Evolutionary conservation across 2,113 vertebrate genomes (phyloP).

Genomic region (Lonchura striata): DNA sequence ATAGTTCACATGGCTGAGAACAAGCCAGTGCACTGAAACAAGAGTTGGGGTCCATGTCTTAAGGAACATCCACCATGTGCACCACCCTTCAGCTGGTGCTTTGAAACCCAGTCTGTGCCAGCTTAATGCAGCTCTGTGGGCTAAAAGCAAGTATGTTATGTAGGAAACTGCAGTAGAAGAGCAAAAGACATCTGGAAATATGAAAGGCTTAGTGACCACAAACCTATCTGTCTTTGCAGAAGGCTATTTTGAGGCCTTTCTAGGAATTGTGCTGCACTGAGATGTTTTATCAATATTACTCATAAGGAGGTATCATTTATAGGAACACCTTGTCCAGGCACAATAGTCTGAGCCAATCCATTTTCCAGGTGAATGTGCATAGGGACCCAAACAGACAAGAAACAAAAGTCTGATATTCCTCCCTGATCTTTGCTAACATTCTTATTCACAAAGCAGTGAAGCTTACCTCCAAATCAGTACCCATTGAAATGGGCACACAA

Average conservation of each 20-base stretch:
- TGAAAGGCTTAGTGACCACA: background rate
- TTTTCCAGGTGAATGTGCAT: background rate
- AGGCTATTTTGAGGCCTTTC: background rate
- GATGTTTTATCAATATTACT: background rate
- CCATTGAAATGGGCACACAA: background rate
- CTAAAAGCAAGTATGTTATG: background rate
- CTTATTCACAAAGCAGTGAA: background rate
- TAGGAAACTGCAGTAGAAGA: background rate
- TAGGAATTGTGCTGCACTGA: background rate
- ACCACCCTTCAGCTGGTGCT: background rate
- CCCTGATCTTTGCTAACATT: background rate
- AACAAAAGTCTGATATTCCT: background rate
- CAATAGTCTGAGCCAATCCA: background rate
- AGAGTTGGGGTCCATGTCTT: background rate
- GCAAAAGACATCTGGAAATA: background rate
- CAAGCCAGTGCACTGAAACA: background rate
- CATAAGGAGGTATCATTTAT: background rate
- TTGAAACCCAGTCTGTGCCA: background rate
- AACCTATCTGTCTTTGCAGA: background rate
- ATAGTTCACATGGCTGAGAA: background rate
- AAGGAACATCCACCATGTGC: background rate
- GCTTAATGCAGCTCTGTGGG: background rate
- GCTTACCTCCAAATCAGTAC: background rate
- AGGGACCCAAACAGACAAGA: background rate
- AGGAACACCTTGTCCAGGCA: background rate